A percentile compares a stretch with the other conserved stretches of the same genome.
Conservation (phyloP, 2,888 invertebrate species). For the Phorcus lineatus region DNA sequence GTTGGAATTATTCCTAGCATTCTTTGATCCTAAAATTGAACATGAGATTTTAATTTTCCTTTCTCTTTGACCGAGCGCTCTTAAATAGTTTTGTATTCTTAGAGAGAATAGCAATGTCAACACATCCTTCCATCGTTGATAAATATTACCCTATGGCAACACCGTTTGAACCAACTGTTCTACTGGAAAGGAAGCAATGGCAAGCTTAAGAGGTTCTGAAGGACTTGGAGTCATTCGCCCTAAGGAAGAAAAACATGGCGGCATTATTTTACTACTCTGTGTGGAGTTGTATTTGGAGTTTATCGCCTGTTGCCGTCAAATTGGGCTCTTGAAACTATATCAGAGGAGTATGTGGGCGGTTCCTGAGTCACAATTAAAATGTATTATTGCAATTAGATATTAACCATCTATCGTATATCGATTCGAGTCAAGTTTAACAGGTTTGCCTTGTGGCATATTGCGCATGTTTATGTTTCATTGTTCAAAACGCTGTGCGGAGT, state of each 20-base stretch:
- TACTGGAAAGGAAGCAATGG: background rate
- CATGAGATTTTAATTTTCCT: too few species aligned
- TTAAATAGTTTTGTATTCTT: too few species aligned
- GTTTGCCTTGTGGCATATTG: conserved; percentile 7
- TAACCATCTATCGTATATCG: background rate
- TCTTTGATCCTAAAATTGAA: too few species aligned
- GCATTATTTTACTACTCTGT: background rate
- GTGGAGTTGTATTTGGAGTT: background rate
- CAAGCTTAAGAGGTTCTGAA: background rate
- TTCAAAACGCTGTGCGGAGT: too few species aligned
- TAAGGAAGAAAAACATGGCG: background rate
- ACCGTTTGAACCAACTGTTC: background rate
- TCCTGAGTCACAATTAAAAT: background rate
- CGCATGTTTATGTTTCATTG: background rate
- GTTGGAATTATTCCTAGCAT: too few species aligned
- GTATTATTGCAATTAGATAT: background rate
- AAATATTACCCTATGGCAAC: background rate
- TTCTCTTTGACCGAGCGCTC: too few species aligned
- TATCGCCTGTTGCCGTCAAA: background rate
- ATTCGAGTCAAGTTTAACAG: background rate
- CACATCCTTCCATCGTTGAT: background rate
- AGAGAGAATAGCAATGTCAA: background rate
- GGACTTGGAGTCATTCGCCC: background rate
- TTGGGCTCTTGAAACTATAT: background rate
- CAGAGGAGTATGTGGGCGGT: background rate